Percentiles rank a stretch among this genome's conserved stretches.
Conservation (phyloP, 2,113 vertebrate species). For the Sus scrofa region T2T-Sscrofa CM000812.6:5929001-5929500, state of each 20-base stretch:
- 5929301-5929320: not conserved
- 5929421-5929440: not conserved
- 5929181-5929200: not conserved
- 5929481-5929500: not conserved
- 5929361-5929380: not conserved
- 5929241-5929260: not conserved
- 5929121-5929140: not conserved
- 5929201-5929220: not conserved
- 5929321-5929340: not conserved
- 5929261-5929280: not conserved
- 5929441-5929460: not conserved
- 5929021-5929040: not conserved
- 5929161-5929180: not conserved
- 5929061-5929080: not conserved
- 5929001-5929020: not conserved
- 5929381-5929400: not conserved
- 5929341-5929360: not conserved
- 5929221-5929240: accelerated
- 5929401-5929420: not conserved
- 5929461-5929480: not conserved
- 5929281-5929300: not conserved
- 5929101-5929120: not conserved
- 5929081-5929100: not conserved
- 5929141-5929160: not conserved
- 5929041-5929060: not conserved